Evolutionary conservation across 1,140 invertebrate genomes (phyloP).

Genomic region (Anagrus nilaparvatae): DNA sequence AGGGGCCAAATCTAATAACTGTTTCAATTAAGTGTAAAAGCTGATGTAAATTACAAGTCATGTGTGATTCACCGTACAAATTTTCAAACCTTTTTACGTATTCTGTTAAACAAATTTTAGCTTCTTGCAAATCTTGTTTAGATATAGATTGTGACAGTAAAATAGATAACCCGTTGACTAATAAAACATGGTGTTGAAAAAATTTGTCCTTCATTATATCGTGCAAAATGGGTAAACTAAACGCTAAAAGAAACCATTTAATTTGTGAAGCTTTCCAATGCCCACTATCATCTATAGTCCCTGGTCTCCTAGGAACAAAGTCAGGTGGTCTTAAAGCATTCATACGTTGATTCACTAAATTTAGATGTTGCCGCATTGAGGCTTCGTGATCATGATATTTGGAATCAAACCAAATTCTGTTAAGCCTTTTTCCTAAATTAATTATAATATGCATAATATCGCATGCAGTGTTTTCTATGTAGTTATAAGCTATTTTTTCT

Average conservation of each 20-base stretch:
- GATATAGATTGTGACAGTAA: constrained; percentile 1
- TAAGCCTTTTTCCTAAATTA: too few relatives aligned
- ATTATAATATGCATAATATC: too few relatives aligned
- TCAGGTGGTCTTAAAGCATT: constrained; percentile 9
- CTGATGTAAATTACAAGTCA: constrained; percentile 10
- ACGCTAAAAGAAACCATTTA: constrained; percentile 14
- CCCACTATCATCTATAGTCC: constrained; percentile 9
- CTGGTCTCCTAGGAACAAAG: constrained; percentile 14
- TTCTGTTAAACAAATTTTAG: not conserved
- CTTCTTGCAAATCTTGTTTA: not conserved
- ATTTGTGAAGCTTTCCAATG: constrained; percentile 22
- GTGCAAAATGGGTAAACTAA: constrained; percentile 16
- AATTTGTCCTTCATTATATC: constrained; percentile 12
- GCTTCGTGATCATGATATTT: constrained; percentile 1
- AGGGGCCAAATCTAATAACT: constrained; percentile 11
- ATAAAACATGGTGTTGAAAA: constrained; percentile 16
- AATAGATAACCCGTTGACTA: constrained; percentile 6
- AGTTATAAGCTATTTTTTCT: too few relatives aligned
- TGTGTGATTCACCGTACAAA: constrained; percentile 6
- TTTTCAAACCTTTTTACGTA: constrained; percentile 9
- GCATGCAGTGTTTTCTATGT: too few relatives aligned
- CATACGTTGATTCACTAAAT: constrained; percentile 12
- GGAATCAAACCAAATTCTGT: too few relatives aligned
- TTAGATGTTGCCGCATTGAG: not conserved
- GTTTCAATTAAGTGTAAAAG: constrained; percentile 12